A percentile compares a stretch with the other conserved stretches of the same genome.
Conservation (phyloP, 2,113 vertebrate species). For the Nestor notabilis region DNA sequence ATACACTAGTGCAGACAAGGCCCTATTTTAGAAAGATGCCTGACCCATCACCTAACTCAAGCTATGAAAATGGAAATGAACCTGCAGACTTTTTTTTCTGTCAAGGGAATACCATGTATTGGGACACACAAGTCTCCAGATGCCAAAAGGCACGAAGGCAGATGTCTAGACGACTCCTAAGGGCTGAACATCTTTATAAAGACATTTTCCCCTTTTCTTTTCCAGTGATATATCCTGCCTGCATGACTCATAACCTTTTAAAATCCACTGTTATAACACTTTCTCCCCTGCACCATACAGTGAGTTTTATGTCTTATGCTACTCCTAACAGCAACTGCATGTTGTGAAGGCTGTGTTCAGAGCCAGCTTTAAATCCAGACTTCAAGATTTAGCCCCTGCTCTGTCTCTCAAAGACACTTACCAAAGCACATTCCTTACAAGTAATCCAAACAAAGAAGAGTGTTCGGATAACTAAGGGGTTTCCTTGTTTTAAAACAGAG, state of each 20-base stretch:
- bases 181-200: background rate
- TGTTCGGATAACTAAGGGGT: background rate
- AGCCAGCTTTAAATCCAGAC: background rate
- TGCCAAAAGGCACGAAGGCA: background rate
- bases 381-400: background rate
- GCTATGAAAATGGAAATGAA: background rate
- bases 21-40: background rate
- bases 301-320: background rate
- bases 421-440: constrained; percentile 8
- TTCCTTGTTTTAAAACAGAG: background rate
- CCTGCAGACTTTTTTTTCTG: background rate
- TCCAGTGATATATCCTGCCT: background rate
- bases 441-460: constrained; percentile 7
- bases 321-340: background rate
- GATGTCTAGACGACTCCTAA: background rate
- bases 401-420: background rate
- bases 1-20: background rate
- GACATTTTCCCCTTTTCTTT: background rate
- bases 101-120: background rate
- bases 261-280: background rate
- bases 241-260: background rate
- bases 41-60: background rate
- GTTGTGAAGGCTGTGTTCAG: background rate
- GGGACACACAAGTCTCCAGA: background rate
- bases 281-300: background rate